Conservation (phyloP, 2,113 vertebrate species). For the Coturnix japonica region DNA sequence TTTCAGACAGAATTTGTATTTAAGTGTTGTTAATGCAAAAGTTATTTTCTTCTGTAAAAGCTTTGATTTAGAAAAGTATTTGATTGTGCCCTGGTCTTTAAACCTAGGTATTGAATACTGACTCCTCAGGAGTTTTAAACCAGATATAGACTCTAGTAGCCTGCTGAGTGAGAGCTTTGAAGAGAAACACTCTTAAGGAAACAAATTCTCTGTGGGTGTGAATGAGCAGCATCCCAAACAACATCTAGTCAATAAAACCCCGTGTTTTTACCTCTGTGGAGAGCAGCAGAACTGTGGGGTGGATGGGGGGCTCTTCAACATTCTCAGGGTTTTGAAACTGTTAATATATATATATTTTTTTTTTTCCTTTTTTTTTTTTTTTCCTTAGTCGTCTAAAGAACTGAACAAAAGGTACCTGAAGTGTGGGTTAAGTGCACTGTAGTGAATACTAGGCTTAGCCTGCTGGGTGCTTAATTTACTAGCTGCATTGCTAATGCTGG, state of each 20-base stretch:
- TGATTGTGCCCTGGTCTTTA: not conserved
- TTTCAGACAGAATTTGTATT: not conserved
- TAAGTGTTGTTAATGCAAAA: not conserved
- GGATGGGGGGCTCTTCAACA: not conserved
- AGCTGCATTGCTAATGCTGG: slow-evolving; percentile 35
- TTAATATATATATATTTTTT: too few relatives aligned
- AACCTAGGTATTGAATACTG: not conserved
- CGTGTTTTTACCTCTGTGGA: not conserved
- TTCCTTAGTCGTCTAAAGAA: slow-evolving; percentile 80
- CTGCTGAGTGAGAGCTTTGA: not conserved
- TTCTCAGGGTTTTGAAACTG: not conserved
- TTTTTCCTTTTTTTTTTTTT: slow-evolving; percentile 32
- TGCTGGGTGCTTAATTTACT: slow-evolving; percentile 57
- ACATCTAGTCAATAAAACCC: not conserved
- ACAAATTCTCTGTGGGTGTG: not conserved
- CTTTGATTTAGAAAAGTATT: not conserved
- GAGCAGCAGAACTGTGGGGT: not conserved
- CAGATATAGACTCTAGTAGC: not conserved
- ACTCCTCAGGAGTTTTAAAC: not conserved
- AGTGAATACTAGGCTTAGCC: slow-evolving; percentile 48
- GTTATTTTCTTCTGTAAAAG: not conserved
- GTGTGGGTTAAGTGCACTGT: not conserved
- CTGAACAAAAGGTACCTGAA: slow-evolving; percentile 82
- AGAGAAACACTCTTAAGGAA: not conserved
- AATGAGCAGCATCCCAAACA: not conserved